phyloP scores from a whole-genome alignment of 2,113 vertebrate genomes.

The Heliornis fulica region DNA sequence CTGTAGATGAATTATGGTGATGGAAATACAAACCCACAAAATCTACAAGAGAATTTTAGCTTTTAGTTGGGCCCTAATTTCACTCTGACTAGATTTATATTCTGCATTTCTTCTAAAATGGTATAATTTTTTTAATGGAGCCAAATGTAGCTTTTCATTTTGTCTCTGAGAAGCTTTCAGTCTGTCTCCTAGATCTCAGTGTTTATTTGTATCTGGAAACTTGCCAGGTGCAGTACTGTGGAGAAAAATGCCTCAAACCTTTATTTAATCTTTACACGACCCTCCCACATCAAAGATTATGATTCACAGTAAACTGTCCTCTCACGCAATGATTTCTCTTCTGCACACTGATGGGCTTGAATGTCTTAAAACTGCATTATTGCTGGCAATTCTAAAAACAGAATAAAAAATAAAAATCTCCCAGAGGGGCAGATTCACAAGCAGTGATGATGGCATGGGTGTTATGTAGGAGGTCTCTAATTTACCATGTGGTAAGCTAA shows the following conservation, averaged over 20 bases:
- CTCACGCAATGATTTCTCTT: background rate
- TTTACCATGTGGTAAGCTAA: background rate
- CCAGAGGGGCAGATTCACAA: background rate
- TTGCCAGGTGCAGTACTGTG: background rate
- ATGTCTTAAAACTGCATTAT: background rate
- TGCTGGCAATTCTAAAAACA: background rate
- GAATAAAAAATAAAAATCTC: background rate
- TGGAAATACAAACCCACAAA: background rate
- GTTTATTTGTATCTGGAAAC: conserved; percentile 19
- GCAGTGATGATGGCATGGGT: background rate
- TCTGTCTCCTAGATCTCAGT: background rate
- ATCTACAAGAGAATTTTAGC: background rate
- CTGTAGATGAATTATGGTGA: background rate
- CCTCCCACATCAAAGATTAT: background rate
- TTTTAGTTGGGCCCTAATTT: background rate
- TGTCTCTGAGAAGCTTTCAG: conserved; percentile 4
- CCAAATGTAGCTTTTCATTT: background rate
- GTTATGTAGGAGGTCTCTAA: background rate
- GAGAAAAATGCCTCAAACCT: background rate
- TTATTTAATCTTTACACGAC: conserved; percentile 4
- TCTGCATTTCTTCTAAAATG: background rate
- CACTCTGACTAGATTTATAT: background rate
- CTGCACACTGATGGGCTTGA: background rate
- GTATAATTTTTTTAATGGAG: background rate
- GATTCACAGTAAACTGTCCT: background rate